Percentiles rank a stretch among this genome's conserved stretches.
phyloP scores from a whole-genome alignment of 2,797 vertebrate species.

The Smutsia temminckii region DNA sequence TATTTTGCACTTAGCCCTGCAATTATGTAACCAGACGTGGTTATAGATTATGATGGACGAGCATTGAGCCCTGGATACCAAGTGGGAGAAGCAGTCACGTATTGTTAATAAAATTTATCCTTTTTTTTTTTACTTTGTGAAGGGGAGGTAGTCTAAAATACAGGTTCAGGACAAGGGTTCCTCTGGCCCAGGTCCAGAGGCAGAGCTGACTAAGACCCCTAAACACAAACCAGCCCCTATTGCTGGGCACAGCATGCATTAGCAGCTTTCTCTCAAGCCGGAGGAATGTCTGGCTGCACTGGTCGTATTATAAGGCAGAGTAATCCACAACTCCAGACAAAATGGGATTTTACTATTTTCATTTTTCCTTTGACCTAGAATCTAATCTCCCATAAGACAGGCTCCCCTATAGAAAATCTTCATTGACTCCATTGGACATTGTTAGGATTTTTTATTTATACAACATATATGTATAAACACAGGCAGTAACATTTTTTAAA shows the following conservation, averaged over 20 bases:
- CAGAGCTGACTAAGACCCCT: background rate
- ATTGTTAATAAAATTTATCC: background rate
- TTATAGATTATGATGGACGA: background rate
- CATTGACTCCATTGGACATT: background rate
- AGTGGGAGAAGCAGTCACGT: background rate
- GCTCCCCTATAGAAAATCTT: background rate
- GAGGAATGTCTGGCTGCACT: background rate
- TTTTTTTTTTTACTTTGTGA: background rate
- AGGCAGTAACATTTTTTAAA: background rate
- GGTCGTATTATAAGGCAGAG: background rate
- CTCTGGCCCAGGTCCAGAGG: background rate
- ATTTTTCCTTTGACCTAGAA: background rate
- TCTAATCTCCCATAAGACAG: background rate
- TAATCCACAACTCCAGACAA: background rate
- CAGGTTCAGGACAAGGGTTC: too few species aligned
- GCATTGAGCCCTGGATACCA: background rate
- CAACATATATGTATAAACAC: background rate
- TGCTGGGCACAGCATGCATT: background rate
- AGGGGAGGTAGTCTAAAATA: background rate
- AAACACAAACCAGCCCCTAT: background rate
- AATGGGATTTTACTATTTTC: background rate
- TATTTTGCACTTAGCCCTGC: background rate
- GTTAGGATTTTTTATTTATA: background rate
- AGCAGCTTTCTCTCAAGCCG: background rate
- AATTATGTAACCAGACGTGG: background rate